Evolutionary conservation across 2,797 vertebrate species (phyloP), one percentile per base, ranked within the genome.

Genomic region (Cossypha dichroa): DNA sequence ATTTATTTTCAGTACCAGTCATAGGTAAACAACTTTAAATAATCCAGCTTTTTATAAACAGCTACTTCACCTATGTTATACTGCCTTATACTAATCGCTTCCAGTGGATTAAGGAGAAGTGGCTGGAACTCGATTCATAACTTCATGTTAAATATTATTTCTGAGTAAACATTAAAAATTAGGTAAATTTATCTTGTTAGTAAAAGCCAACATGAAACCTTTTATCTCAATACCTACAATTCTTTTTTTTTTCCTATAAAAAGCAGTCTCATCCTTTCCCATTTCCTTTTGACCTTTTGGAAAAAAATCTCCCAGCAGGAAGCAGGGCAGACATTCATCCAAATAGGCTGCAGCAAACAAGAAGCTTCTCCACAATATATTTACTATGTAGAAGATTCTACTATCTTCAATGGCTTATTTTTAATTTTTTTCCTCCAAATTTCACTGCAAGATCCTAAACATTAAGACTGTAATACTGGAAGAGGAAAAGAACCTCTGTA

Each of bases 231-330:
- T 9, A 41, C 45, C 33, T 82, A 43, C 49, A 52, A 90, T 78
- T 46, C 45, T 45, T 82, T 72, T 82, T 77, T 67, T 66, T 73
- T 41, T 41, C 88, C 88, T 93, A 93, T 91, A 95, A 96, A 96
- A 96, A 97, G 81, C 55, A 11, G 64, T 49, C 75, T 76, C 92
- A 93, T 92, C 94, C 94, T 82, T 97, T 92, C 82, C 92, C 77
- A 74, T 90, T 97, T 97, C 97, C 96, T 96, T 96, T 78, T 80
- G 85, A 93, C 96, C 92, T 94, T 94, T 94, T 95, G 86, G 86
- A 90, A 94, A 88, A 95, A 89, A 18, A 60, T 36, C 72, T 93
- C 93, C 68, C n/a, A 87, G 88, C 96, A 96, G 97, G 97, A 97
- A 97, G 67, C 45, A 76, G 55, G 40, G 46, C 74, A 97, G 95